Conservation (phyloP, 2,113 vertebrate species). For the Zosterops japonicus region DNA sequence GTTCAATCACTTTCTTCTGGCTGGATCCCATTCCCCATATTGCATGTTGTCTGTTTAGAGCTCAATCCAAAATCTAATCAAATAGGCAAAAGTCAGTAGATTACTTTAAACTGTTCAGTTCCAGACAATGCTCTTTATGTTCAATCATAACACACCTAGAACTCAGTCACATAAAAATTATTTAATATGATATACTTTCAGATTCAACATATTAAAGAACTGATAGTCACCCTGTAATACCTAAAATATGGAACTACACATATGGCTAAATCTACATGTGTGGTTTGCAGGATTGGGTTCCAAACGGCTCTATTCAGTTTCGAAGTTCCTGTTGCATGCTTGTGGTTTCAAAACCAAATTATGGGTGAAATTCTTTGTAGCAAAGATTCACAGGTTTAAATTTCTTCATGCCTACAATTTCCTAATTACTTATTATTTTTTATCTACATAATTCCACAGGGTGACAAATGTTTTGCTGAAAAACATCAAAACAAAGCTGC, state of each 20-base stretch:
- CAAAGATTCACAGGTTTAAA: neutral
- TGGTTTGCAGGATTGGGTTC: neutral
- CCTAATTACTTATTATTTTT: slow-evolving; percentile 2
- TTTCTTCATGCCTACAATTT: neutral
- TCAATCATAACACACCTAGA: neutral
- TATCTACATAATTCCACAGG: neutral
- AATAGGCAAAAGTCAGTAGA: neutral
- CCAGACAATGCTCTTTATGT: neutral
- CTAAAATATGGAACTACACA: neutral
- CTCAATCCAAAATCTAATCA: neutral
- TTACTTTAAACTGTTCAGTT: neutral
- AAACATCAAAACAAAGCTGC: neutral
- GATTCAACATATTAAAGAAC: neutral
- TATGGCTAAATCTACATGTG: neutral
- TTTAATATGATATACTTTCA: neutral
- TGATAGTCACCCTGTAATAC: neutral
- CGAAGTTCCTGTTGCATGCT: neutral
- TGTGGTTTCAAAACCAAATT: neutral
- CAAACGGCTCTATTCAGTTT: neutral
- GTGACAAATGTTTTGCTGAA: neutral
- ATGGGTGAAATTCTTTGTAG: neutral
- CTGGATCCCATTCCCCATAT: neutral
- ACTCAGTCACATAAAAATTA: neutral
- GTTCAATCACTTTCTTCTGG: neutral
- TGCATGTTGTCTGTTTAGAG: neutral